These are phyloP conservation scores for Drosophila nr. perissopoda DNA, from an alignment of 2,888 invertebrate genomes.

Conservation along the genomic window DNA sequence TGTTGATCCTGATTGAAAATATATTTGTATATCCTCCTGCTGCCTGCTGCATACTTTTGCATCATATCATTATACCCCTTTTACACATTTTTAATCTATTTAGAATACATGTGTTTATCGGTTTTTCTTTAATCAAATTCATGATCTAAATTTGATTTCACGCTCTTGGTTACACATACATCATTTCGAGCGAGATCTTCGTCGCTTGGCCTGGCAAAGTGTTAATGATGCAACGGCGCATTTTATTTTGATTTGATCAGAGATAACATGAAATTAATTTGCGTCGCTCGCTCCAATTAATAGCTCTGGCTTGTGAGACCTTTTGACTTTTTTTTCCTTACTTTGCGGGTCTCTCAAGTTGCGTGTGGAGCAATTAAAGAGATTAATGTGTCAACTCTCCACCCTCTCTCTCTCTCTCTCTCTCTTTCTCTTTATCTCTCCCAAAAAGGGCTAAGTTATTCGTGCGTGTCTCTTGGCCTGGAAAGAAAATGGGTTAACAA, in stretches of 20 bases:
- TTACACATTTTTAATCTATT: not conserved
- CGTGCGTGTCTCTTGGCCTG: slow-evolving; percentile 36
- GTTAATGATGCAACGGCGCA: slow-evolving; percentile 50
- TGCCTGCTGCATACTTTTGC: not conserved
- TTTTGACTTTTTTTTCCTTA: slow-evolving; percentile 11
- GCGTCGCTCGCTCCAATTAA: slow-evolving; percentile 58
- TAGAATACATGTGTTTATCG: not conserved
- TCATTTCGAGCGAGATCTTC: not conserved
- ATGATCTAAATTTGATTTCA: not conserved
- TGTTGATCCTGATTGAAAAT: not conserved
- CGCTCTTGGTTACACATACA: not conserved
- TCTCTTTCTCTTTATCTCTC: slow-evolving; percentile 17
- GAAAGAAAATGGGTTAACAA: slow-evolving; percentile 55
- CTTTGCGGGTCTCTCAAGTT: slow-evolving; percentile 29
- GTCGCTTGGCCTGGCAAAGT: slow-evolving; percentile 14
- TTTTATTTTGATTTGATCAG: slow-evolving; percentile 18
- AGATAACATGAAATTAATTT: slow-evolving; percentile 58
- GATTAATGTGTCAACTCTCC: slow-evolving; percentile 59
- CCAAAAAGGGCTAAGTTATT: slow-evolving; percentile 16
- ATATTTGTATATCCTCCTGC: not conserved
- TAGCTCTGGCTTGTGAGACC: slow-evolving; percentile 29
- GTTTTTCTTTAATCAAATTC: not conserved
- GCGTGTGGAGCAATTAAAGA: slow-evolving; percentile 62
- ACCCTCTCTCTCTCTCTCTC: slow-evolving; percentile 19
- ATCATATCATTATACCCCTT: not conserved